phyloP scores from a whole-genome alignment of 2,113 vertebrate species.

The Cyprichromis sp. region DNA sequence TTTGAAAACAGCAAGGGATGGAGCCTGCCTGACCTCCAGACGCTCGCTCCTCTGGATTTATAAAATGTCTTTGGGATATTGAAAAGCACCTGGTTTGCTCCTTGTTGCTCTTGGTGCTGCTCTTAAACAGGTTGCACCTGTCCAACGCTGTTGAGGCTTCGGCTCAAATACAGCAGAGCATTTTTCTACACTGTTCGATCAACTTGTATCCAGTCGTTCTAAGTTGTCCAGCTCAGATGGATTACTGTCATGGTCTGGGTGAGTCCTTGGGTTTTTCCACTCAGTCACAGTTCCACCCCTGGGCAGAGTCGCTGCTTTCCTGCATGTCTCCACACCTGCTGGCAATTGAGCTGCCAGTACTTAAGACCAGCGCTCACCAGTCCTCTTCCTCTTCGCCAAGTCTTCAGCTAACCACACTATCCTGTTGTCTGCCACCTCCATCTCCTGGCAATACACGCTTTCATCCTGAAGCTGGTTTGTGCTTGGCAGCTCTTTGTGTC shows the following conservation, averaged over 20 bases:
- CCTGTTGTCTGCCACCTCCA: background rate
- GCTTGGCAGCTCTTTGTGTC: background rate
- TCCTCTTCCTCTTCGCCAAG: fast-evolving
- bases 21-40: no score
- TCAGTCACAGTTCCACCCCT: background rate
- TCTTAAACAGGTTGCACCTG: background rate
- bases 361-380: background rate
- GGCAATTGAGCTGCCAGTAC: background rate
- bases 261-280: background rate
- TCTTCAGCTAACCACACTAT: background rate
- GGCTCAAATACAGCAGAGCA: background rate
- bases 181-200: background rate
- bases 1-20: no score
- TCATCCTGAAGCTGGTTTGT: background rate
- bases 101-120: background rate
- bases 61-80: background rate
- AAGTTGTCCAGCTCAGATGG: fast-evolving
- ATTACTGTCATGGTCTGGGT: background rate
- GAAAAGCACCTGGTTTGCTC: background rate
- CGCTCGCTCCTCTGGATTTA: fast-evolving
- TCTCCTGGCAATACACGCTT: background rate
- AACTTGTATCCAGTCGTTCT: background rate
- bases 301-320: fast-evolving
- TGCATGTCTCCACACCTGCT: background rate
- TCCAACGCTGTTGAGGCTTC: fast-evolving